A percentile compares a stretch with the other conserved stretches of the same genome.
Conservation (phyloP, 2,888 invertebrate species). For the Ennomos quercinarius region DNA sequence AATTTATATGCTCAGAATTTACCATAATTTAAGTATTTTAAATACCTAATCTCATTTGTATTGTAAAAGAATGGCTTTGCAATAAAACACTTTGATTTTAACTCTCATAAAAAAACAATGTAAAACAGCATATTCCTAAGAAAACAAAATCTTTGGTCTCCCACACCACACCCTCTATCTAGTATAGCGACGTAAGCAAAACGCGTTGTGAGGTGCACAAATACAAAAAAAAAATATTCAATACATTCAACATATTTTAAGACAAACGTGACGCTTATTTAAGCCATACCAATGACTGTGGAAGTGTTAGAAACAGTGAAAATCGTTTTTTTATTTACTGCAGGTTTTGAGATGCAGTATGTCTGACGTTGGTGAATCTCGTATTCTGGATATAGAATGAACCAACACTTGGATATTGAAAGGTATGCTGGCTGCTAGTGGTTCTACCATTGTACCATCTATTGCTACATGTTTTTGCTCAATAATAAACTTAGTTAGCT, state of each 20-base stretch:
- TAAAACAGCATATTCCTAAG: slow-evolving; percentile 16
- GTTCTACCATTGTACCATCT: no score
- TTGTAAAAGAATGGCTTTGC: no score
- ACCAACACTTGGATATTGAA: background rate
- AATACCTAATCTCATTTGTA: no score
- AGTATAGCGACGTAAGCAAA: slow-evolving; percentile 44
- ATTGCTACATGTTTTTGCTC: no score
- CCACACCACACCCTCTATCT: slow-evolving; percentile 45
- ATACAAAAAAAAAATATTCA: slow-evolving; percentile 28
- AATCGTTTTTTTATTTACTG: slow-evolving; percentile 7
- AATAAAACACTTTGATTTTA: no score
- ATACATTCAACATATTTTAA: slow-evolving; percentile 14
- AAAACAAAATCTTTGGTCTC: slow-evolving; percentile 42
- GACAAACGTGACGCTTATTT: background rate
- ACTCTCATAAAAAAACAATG: no score
- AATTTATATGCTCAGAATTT: no score
- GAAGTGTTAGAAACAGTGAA: slow-evolving; percentile 4
- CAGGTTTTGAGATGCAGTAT: slow-evolving; percentile 7
- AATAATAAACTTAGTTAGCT: no score
- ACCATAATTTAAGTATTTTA: no score
- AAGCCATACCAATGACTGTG: slow-evolving; percentile 23
- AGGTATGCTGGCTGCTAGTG: slow-evolving; percentile 1
- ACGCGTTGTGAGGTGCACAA: slow-evolving; percentile 38
- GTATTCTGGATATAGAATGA: background rate
- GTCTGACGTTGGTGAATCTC: slow-evolving; percentile 12